These are phyloP conservation scores for Alexandromys fortis DNA, from an alignment of 2,113 vertebrate genomes.

Conservation along the genomic window DNA sequence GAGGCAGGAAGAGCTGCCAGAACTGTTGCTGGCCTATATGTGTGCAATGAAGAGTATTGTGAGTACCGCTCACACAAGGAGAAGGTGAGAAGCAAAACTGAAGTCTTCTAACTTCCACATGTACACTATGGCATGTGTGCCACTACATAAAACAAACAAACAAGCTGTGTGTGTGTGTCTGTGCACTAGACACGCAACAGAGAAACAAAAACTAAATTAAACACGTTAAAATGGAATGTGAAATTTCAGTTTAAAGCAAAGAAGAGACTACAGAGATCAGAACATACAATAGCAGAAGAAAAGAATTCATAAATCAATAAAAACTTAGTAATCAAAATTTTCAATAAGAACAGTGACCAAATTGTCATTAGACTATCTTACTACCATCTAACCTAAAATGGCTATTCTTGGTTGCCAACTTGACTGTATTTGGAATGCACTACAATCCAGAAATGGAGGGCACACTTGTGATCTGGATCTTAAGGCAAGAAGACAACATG, in stretches of 20 bases:
- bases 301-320: constrained; percentile 6
- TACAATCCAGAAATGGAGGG: neutral
- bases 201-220: neutral
- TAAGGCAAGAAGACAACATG: neutral
- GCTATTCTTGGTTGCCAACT: neutral
- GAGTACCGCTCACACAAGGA: neutral
- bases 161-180: neutral
- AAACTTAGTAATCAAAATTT: neutral
- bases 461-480: neutral
- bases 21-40: neutral
- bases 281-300: neutral
- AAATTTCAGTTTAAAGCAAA: neutral
- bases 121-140: too few species aligned
- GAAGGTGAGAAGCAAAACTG: too few species aligned
- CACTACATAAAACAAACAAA: neutral
- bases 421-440: neutral
- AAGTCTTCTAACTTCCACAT: neutral
- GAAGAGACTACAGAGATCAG: neutral
- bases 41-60: neutral
- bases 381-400: neutral
- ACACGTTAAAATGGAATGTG: neutral
- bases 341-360: neutral
- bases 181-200: neutral
- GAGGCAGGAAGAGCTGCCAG: neutral
- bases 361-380: neutral